Conservation (phyloP, 2,113 vertebrate species). For the Saguinus midas region DNA sequence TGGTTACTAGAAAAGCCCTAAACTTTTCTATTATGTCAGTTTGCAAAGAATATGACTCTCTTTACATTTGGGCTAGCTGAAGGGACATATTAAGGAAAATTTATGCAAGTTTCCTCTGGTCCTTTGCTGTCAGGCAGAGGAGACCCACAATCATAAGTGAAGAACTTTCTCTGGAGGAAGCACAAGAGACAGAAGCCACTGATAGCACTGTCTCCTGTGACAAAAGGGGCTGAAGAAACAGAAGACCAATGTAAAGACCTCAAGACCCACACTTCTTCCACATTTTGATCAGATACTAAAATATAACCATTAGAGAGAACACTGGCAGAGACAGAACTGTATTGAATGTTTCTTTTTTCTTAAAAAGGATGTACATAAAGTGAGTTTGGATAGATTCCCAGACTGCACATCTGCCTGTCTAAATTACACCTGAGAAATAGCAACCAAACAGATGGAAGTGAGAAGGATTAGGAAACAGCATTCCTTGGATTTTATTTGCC, state of each 20-base stretch:
- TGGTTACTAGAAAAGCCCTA: neutral
- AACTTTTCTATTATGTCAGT: neutral
- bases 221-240: neutral
- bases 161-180: neutral
- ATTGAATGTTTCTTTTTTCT: slow-evolving; percentile 42
- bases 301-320: neutral
- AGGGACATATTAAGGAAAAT: neutral
- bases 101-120: neutral
- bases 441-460: slow-evolving; percentile 54
- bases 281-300: slow-evolving; percentile 17
- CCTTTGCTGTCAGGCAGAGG: neutral
- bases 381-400: slow-evolving; percentile 66
- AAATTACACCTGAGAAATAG: slow-evolving; percentile 62
- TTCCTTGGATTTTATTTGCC: slow-evolving; percentile 55
- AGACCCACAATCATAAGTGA: neutral
- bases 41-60: neutral
- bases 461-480: slow-evolving; percentile 36
- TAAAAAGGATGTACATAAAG: slow-evolving; percentile 60
- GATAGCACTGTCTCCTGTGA: neutral
- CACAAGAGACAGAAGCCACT: neutral
- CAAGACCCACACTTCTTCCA: neutral
- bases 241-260: neutral
- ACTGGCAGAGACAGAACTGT: neutral
- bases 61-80: neutral
- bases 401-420: slow-evolving; percentile 63